Evolutionary conservation across 2,113 vertebrate species (phyloP), one percentile per base, ranked within the genome.

Genomic region (Antechinus stuartii): DNA sequence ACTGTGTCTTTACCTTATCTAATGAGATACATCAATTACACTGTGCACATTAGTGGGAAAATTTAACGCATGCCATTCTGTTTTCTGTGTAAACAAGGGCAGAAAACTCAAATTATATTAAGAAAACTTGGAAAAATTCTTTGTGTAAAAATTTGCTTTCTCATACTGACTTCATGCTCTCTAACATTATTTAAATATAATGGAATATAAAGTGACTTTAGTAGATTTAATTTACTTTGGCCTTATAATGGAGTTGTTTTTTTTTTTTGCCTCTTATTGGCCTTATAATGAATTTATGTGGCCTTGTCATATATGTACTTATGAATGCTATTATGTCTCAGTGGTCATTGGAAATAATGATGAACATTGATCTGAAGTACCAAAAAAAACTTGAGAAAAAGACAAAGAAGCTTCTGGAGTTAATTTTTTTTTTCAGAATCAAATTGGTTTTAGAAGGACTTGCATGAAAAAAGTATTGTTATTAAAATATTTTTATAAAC

Each of bases 41-140:
- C 68, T 50, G 61, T 50, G 5, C 57, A 89, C 25, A 0, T 91
- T 42, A 84, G 42, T 91, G 91, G 0, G 91, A 90, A 57, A 94
- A 56, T 76, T 91, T 89, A 91, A 27, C 5, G 19, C 42, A 23
- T 68, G 91, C 61, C 93, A 27, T 97, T 97, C 61, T 97, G 10
- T 95, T 93, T 96, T 94, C 61, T 47, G 11, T 95, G 91, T 97
- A 95, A 97, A 92, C 53, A 68, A 92, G 91, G 53, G 96, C 68
- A 92, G 92, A 93, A 95, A 52, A n/a, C 27, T 84, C 76, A 68
- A 25, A 46, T 47, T 91, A 90, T 93, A 91, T 95, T 95, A 91
- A 35, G 25, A 53, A 96, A 84, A 52, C 50, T 92, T 91, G 94
- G 89, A 22, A 95, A 90, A 89, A 0, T 96, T 96, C 94, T 97